Percentiles rank a stretch among this genome's conserved stretches.
Conservation (phyloP, 2,113 vertebrate genomes). For the Monopterus albus region DNA sequence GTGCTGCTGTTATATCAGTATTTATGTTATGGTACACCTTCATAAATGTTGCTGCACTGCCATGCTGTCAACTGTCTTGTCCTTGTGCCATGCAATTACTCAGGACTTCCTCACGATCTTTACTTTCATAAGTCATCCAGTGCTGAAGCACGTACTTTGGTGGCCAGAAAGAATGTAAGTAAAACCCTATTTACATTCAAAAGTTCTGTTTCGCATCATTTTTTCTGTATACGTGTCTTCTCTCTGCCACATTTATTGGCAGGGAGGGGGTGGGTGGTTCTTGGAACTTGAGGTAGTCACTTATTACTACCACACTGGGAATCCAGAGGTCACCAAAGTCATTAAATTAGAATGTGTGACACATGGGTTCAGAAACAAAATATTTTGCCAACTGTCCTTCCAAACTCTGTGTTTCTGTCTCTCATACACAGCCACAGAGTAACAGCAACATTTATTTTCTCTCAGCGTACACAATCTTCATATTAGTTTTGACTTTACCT, state of each 20-base stretch:
- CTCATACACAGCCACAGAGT: not conserved
- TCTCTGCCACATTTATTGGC: no score
- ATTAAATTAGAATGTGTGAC: not conserved
- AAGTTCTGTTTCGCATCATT: not conserved
- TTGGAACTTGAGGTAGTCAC: no score
- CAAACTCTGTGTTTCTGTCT: no score
- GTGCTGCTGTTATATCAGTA: not conserved
- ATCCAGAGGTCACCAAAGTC: no score
- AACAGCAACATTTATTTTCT: not conserved
- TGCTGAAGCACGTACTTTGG: not conserved
- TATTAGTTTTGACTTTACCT: slow-evolving; percentile 43
- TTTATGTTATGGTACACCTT: not conserved
- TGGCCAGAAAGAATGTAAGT: not conserved
- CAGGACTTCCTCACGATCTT: no score
- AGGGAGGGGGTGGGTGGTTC: no score
- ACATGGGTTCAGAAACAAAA: not conserved
- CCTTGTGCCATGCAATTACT: not conserved
- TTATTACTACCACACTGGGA: no score
- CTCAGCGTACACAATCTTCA: slow-evolving; percentile 21
- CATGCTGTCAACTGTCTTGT: not conserved
- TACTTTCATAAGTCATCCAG: not conserved
- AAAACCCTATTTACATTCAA: not conserved
- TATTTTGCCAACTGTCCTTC: not conserved
- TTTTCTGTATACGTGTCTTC: no score
- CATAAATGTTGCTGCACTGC: not conserved